These are phyloP conservation scores for Rhogogaster chlorosoma DNA, from an alignment of 2,888 invertebrate genomes.

Conservation along the genomic window DNA sequence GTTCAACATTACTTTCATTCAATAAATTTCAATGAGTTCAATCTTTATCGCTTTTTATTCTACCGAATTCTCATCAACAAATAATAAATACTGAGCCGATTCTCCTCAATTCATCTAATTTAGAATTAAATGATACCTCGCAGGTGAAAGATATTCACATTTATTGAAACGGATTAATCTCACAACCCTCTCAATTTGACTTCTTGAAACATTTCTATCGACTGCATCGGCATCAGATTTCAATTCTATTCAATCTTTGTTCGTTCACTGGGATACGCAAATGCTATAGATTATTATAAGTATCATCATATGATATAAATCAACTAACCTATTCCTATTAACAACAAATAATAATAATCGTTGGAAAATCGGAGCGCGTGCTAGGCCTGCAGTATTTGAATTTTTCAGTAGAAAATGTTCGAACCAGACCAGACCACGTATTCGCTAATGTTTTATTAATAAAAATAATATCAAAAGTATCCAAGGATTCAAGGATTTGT, in stretches of 20 bases:
- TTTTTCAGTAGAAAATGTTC: slow-evolving; percentile 7
- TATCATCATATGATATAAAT: neutral
- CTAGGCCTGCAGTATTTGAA: neutral
- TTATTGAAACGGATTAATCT: neutral
- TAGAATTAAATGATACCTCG: neutral
- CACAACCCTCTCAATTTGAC: neutral
- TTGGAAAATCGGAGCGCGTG: neutral
- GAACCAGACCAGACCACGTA: neutral
- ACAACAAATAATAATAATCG: neutral
- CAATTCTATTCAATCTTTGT: neutral
- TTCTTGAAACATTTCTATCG: neutral
- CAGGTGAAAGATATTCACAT: neutral
- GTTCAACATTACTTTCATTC: neutral
- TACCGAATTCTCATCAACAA: neutral
- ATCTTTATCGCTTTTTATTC: neutral
- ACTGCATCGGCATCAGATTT: neutral
- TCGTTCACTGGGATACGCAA: neutral
- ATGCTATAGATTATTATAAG: neutral
- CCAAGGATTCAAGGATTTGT: neutral
- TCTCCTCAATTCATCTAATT: neutral
- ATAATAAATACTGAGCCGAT: neutral
- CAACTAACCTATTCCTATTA: neutral
- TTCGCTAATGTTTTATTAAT: neutral
- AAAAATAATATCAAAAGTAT: neutral
- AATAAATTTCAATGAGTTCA: neutral